Base-by-base conservation (phyloP, 1,140 invertebrate genomes). In the Prorops nasuta region DNA sequence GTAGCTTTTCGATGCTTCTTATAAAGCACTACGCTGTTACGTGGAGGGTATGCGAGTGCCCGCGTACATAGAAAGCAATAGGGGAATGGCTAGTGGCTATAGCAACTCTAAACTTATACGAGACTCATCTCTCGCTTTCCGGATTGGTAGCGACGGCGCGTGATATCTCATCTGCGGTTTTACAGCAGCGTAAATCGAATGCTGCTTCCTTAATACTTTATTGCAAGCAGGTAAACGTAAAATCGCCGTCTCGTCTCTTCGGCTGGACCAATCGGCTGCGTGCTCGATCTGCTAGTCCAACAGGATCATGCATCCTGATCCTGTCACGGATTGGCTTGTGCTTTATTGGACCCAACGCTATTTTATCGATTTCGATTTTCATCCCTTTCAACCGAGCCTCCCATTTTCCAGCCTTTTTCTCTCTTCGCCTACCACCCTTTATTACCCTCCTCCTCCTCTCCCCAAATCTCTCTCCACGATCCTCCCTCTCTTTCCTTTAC, bases 281-380 rank as follows among this genome's bases (percentile, higher is more conserved):
- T n/a, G n/a, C n/a, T n/a, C n/a, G n/a, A n/a, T 48, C 21, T 38
- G 28, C 21, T 20, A 16, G 7, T 21, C 44, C 58, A 54, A 54
- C 61, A 39, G 15, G 9, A 19, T 3, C 28, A 10, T 10, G 24
- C 24, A 28, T 28, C 24, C 24, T 28, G 24, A 35, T 35, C 34
- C 15, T 35, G 43, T 35, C 9, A 10, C 15, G 20, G 32, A 32
- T 35, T 6, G 43, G 19, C 19, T n/a, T 22, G 18, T 61, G 63
- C 53, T 66, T 66, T 65, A 66, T 63, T 58, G 63, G 49, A 39
- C 51, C 44, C 42, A 36, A 10, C 39, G 36, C 51, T 38, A 56
- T 54, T 63, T 61, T 65, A 66, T 65, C 57, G 64, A 67, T 65
- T 52, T 39, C 54, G 60, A 64, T 61, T 61, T 60, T 56, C 49